These are phyloP conservation scores for Gallirallus australis DNA, from an alignment of 2,797 vertebrate species.

Conservation along the genomic window DNA sequence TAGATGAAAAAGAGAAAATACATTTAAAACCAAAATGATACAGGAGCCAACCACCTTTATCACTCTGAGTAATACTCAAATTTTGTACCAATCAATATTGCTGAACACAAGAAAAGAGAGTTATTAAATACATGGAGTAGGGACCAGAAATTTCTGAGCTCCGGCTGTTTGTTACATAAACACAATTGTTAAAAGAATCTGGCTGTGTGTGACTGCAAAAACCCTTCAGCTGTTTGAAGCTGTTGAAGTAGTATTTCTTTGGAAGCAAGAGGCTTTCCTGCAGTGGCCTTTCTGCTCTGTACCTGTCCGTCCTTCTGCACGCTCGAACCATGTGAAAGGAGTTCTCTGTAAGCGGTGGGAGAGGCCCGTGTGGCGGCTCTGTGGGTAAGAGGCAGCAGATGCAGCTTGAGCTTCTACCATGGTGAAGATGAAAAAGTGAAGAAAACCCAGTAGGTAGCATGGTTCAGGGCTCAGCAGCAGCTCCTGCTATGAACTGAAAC, in stretches of 20 bases:
- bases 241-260: fast-evolving
- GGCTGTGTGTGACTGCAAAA: not conserved
- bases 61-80: not conserved
- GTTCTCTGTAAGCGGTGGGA: not conserved
- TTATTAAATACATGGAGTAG: not conserved
- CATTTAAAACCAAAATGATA: not conserved
- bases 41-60: not conserved
- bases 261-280: not conserved
- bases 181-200: not conserved
- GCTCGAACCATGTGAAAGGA: not conserved
- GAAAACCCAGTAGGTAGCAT: fast-evolving
- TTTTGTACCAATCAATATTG: not conserved
- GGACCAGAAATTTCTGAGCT: not conserved
- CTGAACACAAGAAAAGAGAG: not conserved
- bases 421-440: not conserved
- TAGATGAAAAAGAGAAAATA: not conserved
- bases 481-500: not conserved
- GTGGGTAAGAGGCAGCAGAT: not conserved
- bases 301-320: not conserved
- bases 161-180: not conserved
- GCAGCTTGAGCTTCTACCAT: not conserved
- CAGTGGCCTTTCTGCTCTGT: not conserved
- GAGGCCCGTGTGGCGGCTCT: not conserved
- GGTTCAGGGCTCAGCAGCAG: not conserved
- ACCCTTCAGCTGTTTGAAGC: not conserved